These are phyloP conservation scores for Anniella stebbinsi DNA, from an alignment of 2,797 vertebrate genomes.

Conservation along the genomic window DNA sequence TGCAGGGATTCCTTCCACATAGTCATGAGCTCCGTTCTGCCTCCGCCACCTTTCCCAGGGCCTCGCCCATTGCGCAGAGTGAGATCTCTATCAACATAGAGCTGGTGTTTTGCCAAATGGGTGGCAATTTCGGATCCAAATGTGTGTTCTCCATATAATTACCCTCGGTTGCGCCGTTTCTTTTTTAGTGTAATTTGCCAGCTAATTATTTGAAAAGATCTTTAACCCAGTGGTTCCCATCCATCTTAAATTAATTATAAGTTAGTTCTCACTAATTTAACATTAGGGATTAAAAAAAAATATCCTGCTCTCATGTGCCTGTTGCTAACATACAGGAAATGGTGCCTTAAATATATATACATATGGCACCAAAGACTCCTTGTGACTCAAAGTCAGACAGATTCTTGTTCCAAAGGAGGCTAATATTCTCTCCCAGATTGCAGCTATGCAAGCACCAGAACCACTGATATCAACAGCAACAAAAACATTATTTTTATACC, in stretches of 20 bases:
- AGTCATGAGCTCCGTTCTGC: neutral
- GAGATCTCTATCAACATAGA: neutral
- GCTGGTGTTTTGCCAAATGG: constrained; percentile 36
- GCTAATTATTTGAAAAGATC: constrained; percentile 63
- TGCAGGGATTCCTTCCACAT: neutral
- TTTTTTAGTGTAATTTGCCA: constrained; percentile 66
- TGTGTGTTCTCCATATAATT: constrained; percentile 60
- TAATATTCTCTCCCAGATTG: neutral
- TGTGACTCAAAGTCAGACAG: neutral
- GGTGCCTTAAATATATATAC: neutral
- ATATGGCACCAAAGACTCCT: neutral
- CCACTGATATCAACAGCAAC: too few relatives aligned
- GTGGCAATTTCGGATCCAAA: constrained; percentile 10
- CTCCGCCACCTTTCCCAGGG: neutral
- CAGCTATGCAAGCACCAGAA: neutral
- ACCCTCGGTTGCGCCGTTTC: constrained; percentile 56
- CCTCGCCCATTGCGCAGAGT: neutral
- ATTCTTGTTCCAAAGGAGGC: neutral
- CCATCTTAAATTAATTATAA: constrained; percentile 64
- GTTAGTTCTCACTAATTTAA: constrained; percentile 32
- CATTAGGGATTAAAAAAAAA: neutral
- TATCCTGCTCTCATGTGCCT: neutral
- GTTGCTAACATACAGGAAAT: constrained; percentile 15
- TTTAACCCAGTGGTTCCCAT: constrained; percentile 64
- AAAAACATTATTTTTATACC: too few relatives aligned